Evolutionary conservation across 1,140 invertebrate genomes (phyloP), one percentile per base, ranked within the genome.

Genomic region (Hypsibius dujardini): DNA sequence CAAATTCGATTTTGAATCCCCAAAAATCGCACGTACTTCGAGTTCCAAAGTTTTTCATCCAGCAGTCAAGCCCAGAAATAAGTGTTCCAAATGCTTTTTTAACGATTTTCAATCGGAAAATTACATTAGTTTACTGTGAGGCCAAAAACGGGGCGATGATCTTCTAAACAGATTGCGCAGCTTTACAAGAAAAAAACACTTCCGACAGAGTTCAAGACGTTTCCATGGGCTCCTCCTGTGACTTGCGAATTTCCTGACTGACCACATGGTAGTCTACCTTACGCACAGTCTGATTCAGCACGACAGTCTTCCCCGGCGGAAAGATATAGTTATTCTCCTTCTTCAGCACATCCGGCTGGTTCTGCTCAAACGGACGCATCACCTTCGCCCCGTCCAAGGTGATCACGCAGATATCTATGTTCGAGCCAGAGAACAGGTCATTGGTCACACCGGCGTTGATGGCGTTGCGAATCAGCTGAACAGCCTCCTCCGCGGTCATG

Each of bases 371-470:
- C 40, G 92, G 91, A 74, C 92, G 85, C 56, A 92, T 80, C 78
- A 90, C 80, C 46, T 82, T 77, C 2, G 81, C 79, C 47, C 85
- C 85, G 74, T 85, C 87, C 75, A 89, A 89, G 12, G 88, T 90
- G 74, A 98, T 95, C 1, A 98, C 85, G 79, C 92, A 96, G 1
- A 99, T 75, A 82, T 98, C 94, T 2, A 98, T 85, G 79, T 94
- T 93, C 15, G 89, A 93, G 75, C 95, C 95, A 46, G 95, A 98
- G 1, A 89, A 92, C 74, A 97, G 84, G 81, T 99, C 95, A 81
- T 98, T 95, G 79, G 95, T 94, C 75, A 98, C 90, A 83, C 95
- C 95, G 75, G 89, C 91, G 62, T 88, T 86, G 76, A 98, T 92
- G 0, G 90, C 94, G 83, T 95, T 87, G 71, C 90, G 84, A 0